A percentile compares a stretch with the other conserved stretches of the same genome.
phyloP scores from a whole-genome alignment of 1,140 invertebrate genomes.

The Sitophilus oryzae region DNA sequence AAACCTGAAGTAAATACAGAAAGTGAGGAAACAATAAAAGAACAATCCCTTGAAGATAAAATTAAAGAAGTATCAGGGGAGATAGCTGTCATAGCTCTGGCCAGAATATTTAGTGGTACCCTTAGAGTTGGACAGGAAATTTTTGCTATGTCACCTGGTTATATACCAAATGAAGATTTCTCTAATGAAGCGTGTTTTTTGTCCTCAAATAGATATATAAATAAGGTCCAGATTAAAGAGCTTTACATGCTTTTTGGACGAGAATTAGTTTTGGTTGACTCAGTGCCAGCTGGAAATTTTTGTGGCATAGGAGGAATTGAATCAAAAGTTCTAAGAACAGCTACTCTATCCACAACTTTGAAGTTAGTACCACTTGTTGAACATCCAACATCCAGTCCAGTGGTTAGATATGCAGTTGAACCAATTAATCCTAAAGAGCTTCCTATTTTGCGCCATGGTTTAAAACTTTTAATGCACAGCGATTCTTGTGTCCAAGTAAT shows the following conservation, averaged over 20 bases:
- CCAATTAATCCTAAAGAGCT: slow-evolving; percentile 78
- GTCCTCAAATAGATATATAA: slow-evolving; percentile 44
- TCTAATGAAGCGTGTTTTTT: slow-evolving; percentile 34
- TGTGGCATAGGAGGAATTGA: slow-evolving; percentile 82
- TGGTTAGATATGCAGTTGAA: slow-evolving; percentile 92
- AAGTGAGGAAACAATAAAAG: not conserved
- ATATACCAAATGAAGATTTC: slow-evolving; percentile 37
- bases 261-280: slow-evolving; percentile 75
- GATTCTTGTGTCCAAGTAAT: slow-evolving; percentile 89
- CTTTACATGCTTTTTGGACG: slow-evolving; percentile 92
- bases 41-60: slow-evolving; percentile 2
- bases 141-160: slow-evolving; percentile 81
- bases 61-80: slow-evolving; percentile 42
- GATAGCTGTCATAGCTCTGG: slow-evolving; percentile 85
- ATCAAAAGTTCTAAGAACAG: slow-evolving; percentile 78
- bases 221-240: slow-evolving; percentile 56
- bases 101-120: slow-evolving; percentile 86
- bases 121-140: slow-evolving; percentile 69
- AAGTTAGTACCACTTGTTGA: slow-evolving; percentile 88
- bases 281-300: slow-evolving; percentile 84
- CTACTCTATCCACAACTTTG: slow-evolving; percentile 78
- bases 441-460: slow-evolving; percentile 70
- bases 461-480: slow-evolving; percentile 82
- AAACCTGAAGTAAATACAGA: slow-evolving; percentile 27
- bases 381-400: slow-evolving; percentile 70